Evolutionary conservation across 2,113 vertebrate genomes (phyloP).

Genomic region (Columba janthina): DNA sequence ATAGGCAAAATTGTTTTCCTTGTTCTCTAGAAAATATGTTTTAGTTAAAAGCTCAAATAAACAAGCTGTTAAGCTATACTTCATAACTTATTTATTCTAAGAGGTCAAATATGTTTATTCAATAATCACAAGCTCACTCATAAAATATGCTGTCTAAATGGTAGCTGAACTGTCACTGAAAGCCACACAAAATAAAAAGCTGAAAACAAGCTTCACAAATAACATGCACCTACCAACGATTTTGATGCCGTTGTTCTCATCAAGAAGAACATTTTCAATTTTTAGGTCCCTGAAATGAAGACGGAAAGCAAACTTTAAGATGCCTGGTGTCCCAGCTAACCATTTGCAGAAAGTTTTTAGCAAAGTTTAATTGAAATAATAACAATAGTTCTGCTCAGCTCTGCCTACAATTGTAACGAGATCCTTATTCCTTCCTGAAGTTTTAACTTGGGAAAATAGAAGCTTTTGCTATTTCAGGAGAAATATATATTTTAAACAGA

Average conservation of each 20-base stretch:
- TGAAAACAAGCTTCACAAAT: neutral
- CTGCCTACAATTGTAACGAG: slow-evolving; percentile 5
- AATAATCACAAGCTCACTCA: neutral
- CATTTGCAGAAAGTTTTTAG: neutral
- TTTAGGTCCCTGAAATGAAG: slow-evolving; percentile 81
- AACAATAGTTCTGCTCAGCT: neutral
- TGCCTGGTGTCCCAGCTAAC: neutral
- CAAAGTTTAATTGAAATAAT: neutral
- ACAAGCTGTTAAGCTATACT: neutral
- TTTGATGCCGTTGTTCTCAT: slow-evolving; percentile 88
- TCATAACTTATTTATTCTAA: neutral
- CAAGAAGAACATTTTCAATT: slow-evolving; percentile 88
- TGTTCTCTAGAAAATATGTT: neutral
- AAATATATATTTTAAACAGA: neutral
- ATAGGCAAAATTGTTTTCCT: neutral
- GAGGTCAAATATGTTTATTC: neutral
- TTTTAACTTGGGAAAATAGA: neutral
- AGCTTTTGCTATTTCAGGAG: neutral
- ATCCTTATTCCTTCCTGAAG: neutral
- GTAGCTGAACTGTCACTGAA: neutral
- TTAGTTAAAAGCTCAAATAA: neutral
- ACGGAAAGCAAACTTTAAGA: neutral
- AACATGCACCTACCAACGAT: slow-evolving; percentile 78
- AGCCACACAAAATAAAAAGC: neutral
- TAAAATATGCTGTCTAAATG: neutral